Evolutionary conservation across 1,140 invertebrate species (phyloP).

Genomic region (Drosophila repletoides): DNA sequence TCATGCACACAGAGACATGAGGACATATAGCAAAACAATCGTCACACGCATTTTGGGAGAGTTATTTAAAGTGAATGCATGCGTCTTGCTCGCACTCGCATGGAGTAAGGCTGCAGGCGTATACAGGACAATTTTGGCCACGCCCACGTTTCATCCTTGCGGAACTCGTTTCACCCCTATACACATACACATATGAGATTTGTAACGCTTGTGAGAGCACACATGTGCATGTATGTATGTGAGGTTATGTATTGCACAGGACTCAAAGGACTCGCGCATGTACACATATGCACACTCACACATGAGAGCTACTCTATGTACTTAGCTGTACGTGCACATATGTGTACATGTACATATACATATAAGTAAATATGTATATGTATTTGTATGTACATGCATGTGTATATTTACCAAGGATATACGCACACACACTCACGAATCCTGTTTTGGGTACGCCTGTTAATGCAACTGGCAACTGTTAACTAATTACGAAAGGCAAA

Average conservation of each 20-base stretch:
- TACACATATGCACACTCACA: slow-evolving; percentile 41
- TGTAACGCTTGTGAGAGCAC: background rate
- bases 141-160: slow-evolving; percentile 43
- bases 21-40: slow-evolving; percentile 23
- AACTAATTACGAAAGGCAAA: slow-evolving; percentile 72
- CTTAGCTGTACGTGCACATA: slow-evolving; percentile 11
- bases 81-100: slow-evolving; percentile 20
- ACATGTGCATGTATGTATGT: slow-evolving; percentile 18
- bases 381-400: slow-evolving; percentile 3
- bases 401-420: slow-evolving; percentile 20
- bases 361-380: background rate
- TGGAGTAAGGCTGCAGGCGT: background rate
- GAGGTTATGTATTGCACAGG: slow-evolving; percentile 55
- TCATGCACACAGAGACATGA: background rate
- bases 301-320: slow-evolving; percentile 8
- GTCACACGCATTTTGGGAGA: slow-evolving; percentile 46
- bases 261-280: slow-evolving; percentile 41
- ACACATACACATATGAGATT: slow-evolving; percentile 2
- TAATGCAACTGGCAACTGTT: slow-evolving; percentile 37
- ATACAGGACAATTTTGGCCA: slow-evolving; percentile 40
- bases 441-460: slow-evolving; percentile 7
- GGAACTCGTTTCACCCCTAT: slow-evolving; percentile 44
- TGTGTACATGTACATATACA: slow-evolving; percentile 1
- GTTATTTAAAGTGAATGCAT: slow-evolving; percentile 31
- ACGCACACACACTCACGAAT: slow-evolving; percentile 13